A percentile compares a stretch with the other conserved stretches of the same genome.
These are phyloP conservation scores for Drosophila tsacasi DNA, from an alignment of 1,140 invertebrate genomes.

Conservation along the genomic window DNA sequence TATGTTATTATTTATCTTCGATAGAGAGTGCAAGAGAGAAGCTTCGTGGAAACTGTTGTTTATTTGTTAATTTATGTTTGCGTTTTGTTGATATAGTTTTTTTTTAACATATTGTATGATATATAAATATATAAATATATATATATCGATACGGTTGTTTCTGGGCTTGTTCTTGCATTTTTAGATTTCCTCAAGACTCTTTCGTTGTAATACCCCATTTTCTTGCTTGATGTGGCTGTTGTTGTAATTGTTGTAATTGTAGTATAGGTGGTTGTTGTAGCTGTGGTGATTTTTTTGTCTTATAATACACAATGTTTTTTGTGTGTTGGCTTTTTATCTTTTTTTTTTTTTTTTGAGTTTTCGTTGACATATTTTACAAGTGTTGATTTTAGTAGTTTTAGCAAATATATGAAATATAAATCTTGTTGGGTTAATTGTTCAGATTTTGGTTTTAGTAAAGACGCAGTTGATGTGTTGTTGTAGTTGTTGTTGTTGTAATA, in stretches of 20 bases:
- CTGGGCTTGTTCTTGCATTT: constrained; percentile 11
- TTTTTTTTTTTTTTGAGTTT: constrained; percentile 1
- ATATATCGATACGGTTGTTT: constrained; percentile 10
- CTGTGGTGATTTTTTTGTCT: constrained; percentile 58
- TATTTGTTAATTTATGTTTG: constrained; percentile 39
- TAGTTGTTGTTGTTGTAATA: constrained; percentile 47
- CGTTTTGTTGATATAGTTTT: constrained; percentile 41
- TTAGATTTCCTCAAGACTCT: constrained; percentile 13
- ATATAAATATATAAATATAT: background rate
- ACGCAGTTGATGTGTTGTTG: constrained; percentile 46
- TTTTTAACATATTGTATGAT: constrained; percentile 6
- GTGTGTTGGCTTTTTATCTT: constrained; percentile 13
- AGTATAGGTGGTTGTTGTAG: constrained; percentile 14
- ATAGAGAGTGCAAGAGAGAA: constrained; percentile 43
- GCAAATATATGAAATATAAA: constrained; percentile 23
- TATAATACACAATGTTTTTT: constrained; percentile 71
- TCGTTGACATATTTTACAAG: constrained; percentile 40
- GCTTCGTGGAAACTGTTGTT: constrained; percentile 44
- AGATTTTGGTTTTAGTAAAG: constrained; percentile 39
- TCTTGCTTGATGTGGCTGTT: constrained; percentile 61
- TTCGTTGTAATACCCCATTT: constrained; percentile 16
- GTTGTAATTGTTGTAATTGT: constrained; percentile 54
- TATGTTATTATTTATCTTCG: constrained; percentile 18
- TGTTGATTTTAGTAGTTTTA: constrained; percentile 50
- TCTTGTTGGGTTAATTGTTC: constrained; percentile 55